phyloP scores from a whole-genome alignment of 2,113 vertebrate species.

The Edolisoma coerulescens region DNA sequence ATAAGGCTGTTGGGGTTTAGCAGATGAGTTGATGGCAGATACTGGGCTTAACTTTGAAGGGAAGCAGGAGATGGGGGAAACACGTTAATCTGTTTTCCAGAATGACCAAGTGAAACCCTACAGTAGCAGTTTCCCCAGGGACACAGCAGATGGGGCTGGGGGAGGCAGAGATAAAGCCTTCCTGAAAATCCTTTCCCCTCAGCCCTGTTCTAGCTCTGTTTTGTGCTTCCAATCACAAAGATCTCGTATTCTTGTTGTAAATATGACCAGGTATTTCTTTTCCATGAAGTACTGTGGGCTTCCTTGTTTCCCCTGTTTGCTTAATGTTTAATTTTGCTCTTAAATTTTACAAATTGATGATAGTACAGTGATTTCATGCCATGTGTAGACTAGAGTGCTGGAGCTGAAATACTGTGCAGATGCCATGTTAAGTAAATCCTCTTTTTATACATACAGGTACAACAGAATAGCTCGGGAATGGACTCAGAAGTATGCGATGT shows the following conservation, averaged over 20 bases:
- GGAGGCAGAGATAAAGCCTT: background rate
- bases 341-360: background rate
- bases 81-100: background rate
- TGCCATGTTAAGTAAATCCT: conserved; percentile 40
- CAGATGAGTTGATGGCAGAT: background rate
- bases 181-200: background rate
- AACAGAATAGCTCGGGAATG: conserved; percentile 99
- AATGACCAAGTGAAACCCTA: background rate
- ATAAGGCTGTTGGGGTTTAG: background rate
- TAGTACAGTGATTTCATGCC: background rate
- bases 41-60: background rate
- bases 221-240: background rate
- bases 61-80: background rate
- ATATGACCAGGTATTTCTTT: fast-evolving
- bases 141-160: background rate
- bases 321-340: background rate
- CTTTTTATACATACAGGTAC: conserved; percentile 85
- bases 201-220: background rate
- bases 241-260: background rate
- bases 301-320: background rate
- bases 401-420: background rate
- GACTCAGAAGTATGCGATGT: conserved; percentile 99
- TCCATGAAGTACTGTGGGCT: background rate
- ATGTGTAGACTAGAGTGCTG: background rate
- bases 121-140: background rate